Evolutionary conservation across 53 echinoderm and acorn worm species (phyloP).

Genomic region (Patiria pectinifera): DNA sequence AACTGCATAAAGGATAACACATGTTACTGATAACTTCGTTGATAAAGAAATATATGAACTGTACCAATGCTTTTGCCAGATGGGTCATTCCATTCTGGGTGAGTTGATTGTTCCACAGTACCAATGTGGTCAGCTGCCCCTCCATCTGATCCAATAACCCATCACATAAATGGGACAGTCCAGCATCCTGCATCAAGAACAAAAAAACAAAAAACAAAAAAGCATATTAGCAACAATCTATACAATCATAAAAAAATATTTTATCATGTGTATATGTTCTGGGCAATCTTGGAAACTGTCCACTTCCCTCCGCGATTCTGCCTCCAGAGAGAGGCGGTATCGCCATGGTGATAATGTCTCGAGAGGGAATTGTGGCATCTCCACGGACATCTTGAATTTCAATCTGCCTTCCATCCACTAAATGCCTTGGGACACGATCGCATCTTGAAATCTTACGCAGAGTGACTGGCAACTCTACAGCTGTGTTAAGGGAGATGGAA

Average conservation of each 20-base stretch:
- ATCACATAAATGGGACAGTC: constrained; percentile 89
- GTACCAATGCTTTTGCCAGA: constrained; percentile 94
- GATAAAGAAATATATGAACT: background rate
- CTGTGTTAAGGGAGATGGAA: background rate
- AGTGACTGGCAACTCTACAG: background rate
- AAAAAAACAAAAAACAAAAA: too few relatives aligned
- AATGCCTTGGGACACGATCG: background rate
- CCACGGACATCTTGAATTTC: background rate
- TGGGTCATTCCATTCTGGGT: constrained; percentile 94
- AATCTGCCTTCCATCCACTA: background rate
- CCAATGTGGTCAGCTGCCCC: constrained; percentile 89
- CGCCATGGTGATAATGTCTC: background rate
- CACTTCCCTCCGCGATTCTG: background rate
- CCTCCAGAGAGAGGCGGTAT: background rate
- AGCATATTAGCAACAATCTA: too few relatives aligned
- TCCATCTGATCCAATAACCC: constrained; percentile 91
- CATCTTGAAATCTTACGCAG: background rate
- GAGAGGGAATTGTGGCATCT: background rate
- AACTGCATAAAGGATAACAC: background rate
- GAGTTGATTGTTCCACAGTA: constrained; percentile 98
- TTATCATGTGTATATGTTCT: too few relatives aligned
- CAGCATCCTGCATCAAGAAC: constrained; percentile 76
- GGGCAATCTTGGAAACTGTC: background rate
- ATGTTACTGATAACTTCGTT: background rate
- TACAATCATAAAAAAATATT: too few relatives aligned